Evolutionary conservation across 1,140 invertebrate genomes (phyloP).

Genomic region (Cherax quadricarinatus): DNA sequence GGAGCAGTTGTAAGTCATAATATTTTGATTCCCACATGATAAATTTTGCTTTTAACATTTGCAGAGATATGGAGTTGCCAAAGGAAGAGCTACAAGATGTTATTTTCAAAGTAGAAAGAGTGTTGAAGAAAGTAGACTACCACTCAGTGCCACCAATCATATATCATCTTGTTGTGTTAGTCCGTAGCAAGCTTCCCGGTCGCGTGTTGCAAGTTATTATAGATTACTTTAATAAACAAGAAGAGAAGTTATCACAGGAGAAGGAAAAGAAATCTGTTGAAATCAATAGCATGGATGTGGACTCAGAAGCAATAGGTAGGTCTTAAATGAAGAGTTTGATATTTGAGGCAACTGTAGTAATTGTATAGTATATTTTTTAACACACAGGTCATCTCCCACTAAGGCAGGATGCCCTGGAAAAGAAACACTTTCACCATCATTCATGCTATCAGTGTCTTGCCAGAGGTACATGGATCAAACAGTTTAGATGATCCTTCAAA

Average conservation of each 20-base stretch:
- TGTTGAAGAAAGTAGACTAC: constrained; percentile 76
- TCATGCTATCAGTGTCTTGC: too few species aligned
- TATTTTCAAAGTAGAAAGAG: constrained; percentile 76
- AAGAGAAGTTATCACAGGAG: constrained; percentile 32
- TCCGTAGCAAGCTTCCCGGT: constrained; percentile 38
- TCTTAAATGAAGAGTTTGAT: neutral
- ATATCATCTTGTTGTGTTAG: constrained; percentile 76
- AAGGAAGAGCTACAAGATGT: constrained; percentile 77
- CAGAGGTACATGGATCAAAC: too few species aligned
- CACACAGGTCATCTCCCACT: too few species aligned
- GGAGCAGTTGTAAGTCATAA: too few species aligned
- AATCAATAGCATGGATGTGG: constrained; percentile 11
- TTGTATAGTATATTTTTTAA: too few species aligned
- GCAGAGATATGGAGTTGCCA: constrained; percentile 76
- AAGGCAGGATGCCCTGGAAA: too few species aligned
- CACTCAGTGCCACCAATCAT: constrained; percentile 77
- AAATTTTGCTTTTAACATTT: neutral
- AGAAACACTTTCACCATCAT: too few species aligned
- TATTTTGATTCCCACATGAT: neutral
- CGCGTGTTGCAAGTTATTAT: constrained; percentile 50
- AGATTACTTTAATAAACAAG: constrained; percentile 68
- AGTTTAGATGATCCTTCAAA: too few species aligned
- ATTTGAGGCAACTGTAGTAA: too few species aligned
- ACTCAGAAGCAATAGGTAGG: constrained; percentile 38
- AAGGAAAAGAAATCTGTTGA: neutral